Percentiles rank a stretch among this genome's conserved stretches.
Conservation (phyloP, 2,888 invertebrate species). For the Onchidella celtica region DNA sequence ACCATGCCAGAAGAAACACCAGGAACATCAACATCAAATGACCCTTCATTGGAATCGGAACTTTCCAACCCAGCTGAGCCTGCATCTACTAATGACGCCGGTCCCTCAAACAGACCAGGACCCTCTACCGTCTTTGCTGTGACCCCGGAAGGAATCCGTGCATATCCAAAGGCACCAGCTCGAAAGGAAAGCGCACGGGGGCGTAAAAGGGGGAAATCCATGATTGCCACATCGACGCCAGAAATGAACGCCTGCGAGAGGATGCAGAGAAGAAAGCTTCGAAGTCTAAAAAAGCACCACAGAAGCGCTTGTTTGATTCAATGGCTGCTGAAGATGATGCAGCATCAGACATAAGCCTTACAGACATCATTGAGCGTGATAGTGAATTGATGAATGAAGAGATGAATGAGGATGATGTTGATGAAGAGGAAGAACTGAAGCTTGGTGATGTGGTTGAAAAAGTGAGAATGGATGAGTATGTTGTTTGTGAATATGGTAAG, state of each 20-base stretch:
- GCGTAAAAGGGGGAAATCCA: not conserved
- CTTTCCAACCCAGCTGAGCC: not conserved
- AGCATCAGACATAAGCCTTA: too few species aligned
- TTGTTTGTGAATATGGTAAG: not conserved
- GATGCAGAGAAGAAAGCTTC: not conserved
- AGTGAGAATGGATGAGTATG: not conserved
- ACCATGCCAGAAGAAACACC: not conserved
- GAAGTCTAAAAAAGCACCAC: too few species aligned
- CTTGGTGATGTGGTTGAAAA: not conserved
- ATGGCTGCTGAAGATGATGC: too few species aligned
- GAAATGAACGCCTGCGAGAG: not conserved
- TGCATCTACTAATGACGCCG: not conserved
- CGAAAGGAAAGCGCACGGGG: not conserved
- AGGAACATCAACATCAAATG: not conserved
- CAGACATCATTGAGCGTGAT: too few species aligned
- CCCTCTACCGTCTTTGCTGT: not conserved
- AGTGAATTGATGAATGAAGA: too few species aligned
- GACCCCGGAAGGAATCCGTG: not conserved
- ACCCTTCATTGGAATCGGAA: not conserved
- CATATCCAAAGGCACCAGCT: not conserved
- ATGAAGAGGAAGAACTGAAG: not conserved
- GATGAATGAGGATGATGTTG: too few species aligned
- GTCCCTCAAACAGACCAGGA: not conserved
- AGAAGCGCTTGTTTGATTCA: too few species aligned
- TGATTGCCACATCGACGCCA: not conserved